Conservation (phyloP, 1,140 invertebrate species). For the Portunus trituberculatus region DNA sequence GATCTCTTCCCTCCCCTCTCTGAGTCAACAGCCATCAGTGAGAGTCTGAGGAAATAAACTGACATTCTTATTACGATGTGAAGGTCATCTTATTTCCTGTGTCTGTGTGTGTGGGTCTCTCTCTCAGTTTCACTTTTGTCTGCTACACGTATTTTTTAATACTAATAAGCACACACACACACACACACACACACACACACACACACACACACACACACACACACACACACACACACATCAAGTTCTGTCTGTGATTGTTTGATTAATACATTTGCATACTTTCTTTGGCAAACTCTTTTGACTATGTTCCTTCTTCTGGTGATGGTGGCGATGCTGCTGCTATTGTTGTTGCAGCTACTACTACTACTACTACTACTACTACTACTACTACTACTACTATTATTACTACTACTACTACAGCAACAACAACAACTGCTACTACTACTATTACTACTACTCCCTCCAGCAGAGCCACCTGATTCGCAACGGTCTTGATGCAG, state of each 20-base stretch:
- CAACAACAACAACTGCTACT: background rate
- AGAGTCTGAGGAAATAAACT: background rate
- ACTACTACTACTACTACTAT: background rate
- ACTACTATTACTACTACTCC: background rate
- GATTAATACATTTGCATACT: background rate
- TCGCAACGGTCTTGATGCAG: background rate
- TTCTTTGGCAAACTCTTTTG: background rate
- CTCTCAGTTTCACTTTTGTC: background rate
- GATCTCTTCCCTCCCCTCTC: background rate
- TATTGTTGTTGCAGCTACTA: too few relatives aligned
- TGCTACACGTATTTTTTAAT: background rate
- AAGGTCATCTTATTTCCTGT: background rate
- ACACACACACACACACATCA: background rate
- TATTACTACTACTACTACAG: background rate
- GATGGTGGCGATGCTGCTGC: too few relatives aligned
- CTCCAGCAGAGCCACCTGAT: background rate
- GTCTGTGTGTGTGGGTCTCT: background rate
- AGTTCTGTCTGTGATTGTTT: background rate
- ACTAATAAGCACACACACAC: background rate
- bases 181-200: slow-evolving; percentile 1
- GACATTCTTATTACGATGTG: background rate
- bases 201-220: slow-evolving; percentile 20
- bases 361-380: background rate
- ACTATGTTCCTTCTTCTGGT: too few relatives aligned
- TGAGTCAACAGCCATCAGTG: background rate